These are phyloP conservation scores for Rhopilema esculentum DNA, from an alignment of 30 jellyfish, hydroid and myxozoan species.

Conservation along the genomic window DNA sequence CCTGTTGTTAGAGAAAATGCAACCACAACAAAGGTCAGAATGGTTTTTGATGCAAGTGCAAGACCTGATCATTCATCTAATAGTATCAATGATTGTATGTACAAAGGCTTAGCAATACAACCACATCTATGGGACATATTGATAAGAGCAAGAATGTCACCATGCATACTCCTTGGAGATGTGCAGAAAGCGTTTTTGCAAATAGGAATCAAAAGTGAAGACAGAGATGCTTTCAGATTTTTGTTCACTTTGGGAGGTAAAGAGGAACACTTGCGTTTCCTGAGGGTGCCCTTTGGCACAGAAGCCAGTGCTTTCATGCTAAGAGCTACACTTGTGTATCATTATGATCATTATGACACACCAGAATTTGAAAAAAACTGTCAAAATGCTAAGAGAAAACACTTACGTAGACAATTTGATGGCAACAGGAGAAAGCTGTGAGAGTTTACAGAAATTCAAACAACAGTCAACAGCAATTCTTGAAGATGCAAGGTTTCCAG, in stretches of 20 bases:
- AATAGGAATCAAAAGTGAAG: too few relatives aligned
- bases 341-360: neutral
- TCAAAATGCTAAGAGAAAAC: constrained; percentile 8
- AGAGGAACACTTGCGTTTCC: constrained; percentile 22
- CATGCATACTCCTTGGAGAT: constrained; percentile 11
- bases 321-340: constrained; percentile 12
- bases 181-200: too few relatives aligned
- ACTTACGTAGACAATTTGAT: constrained; percentile 30
- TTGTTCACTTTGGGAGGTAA: constrained; percentile 4
- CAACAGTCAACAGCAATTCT: neutral
- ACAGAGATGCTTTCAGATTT: too few relatives aligned
- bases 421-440: neutral
- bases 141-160: constrained; percentile 8
- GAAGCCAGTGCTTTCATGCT: constrained; percentile 38
- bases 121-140: constrained; percentile 2
- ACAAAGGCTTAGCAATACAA: constrained; percentile 1
- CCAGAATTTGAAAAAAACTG: constrained; percentile 1
- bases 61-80: neutral
- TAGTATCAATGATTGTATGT: neutral
- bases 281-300: constrained; percentile 31
- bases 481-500: neutral
- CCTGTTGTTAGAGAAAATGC: constrained; percentile 4
- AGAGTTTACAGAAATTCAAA: neutral
- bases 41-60: constrained; percentile 12
- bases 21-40: too few relatives aligned